These are phyloP conservation scores for Sinonovacula constricta DNA, from an alignment of 1,140 invertebrate species.

Conservation along the genomic window DNA sequence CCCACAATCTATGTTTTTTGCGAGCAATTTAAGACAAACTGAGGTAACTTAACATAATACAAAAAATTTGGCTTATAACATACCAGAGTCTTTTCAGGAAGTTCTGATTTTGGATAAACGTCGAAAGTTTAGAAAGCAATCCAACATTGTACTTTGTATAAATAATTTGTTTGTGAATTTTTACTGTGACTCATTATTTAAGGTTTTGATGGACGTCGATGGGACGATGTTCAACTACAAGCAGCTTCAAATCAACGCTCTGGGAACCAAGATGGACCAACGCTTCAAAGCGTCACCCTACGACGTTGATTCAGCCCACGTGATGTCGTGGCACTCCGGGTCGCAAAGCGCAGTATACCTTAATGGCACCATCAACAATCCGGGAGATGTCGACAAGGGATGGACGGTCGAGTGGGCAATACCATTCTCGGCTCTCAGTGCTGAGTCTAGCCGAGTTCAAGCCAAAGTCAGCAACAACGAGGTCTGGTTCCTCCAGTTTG, in stretches of 20 bases:
- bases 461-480: constrained; percentile 6
- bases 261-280: constrained; percentile 47
- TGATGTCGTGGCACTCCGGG: constrained; percentile 12
- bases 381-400: constrained; percentile 30
- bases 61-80: too few species aligned
- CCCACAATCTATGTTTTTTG: too few species aligned
- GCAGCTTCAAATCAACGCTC: constrained; percentile 40
- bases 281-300: constrained; percentile 20
- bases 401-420: constrained; percentile 31
- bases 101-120: too few species aligned
- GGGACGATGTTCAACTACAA: constrained; percentile 42
- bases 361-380: constrained; percentile 27
- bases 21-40: too few species aligned
- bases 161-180: too few species aligned
- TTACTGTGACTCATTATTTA: too few species aligned
- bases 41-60: too few species aligned
- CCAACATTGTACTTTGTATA: too few species aligned
- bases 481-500: constrained; percentile 41
- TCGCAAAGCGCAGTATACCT: constrained; percentile 2
- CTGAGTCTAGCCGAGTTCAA: background rate
- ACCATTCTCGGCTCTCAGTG: constrained; percentile 6
- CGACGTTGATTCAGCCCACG: background rate
- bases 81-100: too few species aligned
- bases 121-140: too few species aligned
- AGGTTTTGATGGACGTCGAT: constrained; percentile 36